Evolutionary conservation across 2,888 invertebrate genomes (phyloP), one percentile per base, ranked within the genome.

Genomic region (Chalcis sispes): DNA sequence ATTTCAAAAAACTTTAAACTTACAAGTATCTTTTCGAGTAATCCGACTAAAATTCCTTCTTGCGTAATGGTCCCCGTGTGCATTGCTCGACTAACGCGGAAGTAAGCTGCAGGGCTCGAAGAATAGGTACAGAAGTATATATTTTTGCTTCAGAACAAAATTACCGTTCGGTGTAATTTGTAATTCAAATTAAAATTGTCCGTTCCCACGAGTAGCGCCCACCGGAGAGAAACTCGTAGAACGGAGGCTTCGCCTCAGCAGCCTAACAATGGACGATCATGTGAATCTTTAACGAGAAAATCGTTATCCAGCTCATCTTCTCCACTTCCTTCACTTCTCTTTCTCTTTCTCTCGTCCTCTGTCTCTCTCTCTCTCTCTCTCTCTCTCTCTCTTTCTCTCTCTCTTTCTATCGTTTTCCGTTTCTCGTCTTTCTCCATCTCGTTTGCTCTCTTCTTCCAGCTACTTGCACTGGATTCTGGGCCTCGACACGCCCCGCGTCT

Each of bases 401-500:
- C 15, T 8, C 42, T 42, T 42, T 46, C 46, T 13, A 4, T 46
- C 36, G 10, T 36, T 25, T 13, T 40, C n/a, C 40, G 61, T n/a
- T 56, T 15, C 29, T 29, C 56, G 42, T 4, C 46, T 46, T 62
- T 46, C 4, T 46, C 23, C 46, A n/a, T 25, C n/a, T 62, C 48
- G 23, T 64, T 64, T 23, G 2, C 20, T 29, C 32, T 32, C 5
- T 64, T 64, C 50, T 20, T 29, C 3, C 29, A 15, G 40, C 18
- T 42, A 61, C 36, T 25, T 25, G 10, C 18, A 23, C 10, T 29
- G 48, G 18, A 13, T n/a, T 40, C n/a, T 32, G 15, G 2, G 23
- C 40, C 27, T 13, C 25, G 80, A 58, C 77, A 79, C 82, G 81
- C 79, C 82, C 78, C 75, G 56, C 77, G 73, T 81, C 81, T 83